These are phyloP conservation scores for Beris morrisii DNA, from an alignment of 2,888 invertebrate genomes.

Conservation along the genomic window DNA sequence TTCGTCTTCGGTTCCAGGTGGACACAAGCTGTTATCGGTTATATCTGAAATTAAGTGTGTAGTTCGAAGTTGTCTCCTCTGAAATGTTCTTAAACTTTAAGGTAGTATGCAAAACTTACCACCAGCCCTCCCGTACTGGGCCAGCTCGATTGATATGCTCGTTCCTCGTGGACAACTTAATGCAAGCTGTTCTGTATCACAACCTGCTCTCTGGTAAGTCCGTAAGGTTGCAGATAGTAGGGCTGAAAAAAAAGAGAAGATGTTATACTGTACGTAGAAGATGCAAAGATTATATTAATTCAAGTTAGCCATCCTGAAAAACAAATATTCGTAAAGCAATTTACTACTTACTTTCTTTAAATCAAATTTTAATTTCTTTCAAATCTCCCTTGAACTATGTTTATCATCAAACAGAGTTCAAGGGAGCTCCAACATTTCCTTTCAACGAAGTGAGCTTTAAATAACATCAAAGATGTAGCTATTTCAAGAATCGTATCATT, in stretches of 20 bases:
- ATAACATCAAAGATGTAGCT: too few relatives aligned
- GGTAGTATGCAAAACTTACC: constrained; percentile 44
- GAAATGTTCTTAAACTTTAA: constrained; percentile 1
- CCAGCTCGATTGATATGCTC: constrained; percentile 86
- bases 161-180: constrained; percentile 90
- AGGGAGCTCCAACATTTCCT: too few relatives aligned
- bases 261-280: too few relatives aligned
- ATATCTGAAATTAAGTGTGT: constrained; percentile 45
- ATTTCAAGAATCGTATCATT: too few relatives aligned
- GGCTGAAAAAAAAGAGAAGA: constrained; percentile 4
- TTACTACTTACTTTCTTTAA: too few relatives aligned
- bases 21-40: constrained; percentile 54
- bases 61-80: neutral
- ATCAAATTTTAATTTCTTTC: too few relatives aligned
- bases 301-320: too few relatives aligned
- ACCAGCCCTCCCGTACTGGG: constrained; percentile 77
- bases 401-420: too few relatives aligned
- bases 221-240: constrained; percentile 81
- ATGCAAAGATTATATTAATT: too few relatives aligned
- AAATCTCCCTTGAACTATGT: too few relatives aligned
- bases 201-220: constrained; percentile 88
- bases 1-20: constrained; percentile 52
- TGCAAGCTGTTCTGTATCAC: constrained; percentile 86
- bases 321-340: too few relatives aligned
- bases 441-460: too few relatives aligned